Base-by-base conservation (phyloP, 2,113 vertebrate genomes). In the Mus pahari region DNA sequence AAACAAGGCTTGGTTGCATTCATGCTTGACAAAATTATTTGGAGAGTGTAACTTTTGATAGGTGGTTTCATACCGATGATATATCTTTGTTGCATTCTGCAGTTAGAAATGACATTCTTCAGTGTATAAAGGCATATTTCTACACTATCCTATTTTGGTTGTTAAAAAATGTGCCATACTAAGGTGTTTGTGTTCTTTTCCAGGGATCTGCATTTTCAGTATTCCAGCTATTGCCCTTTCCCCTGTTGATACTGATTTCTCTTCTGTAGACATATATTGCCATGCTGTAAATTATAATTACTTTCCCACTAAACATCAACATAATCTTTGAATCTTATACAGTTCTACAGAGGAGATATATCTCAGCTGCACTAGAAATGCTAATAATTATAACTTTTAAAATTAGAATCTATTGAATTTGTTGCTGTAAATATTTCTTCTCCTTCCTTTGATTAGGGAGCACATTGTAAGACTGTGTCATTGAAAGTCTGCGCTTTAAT, bases 201-300 rank as follows among this genome's bases (percentile, higher is more conserved):
- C 98, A 99, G 99, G 98, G 95, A 96, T 98, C 96, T 98, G 96
- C 95, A 96, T 96, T 98, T 98, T 97, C 98, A 98, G 96, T 98
- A 96, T 98, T 98, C 91, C 98, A 98, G 92, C 97, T 98, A 98
- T 97, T 95, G 33, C 89, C 96, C 96, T 83, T 94, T 96, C 97
- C 97, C 97, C 97, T 33, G 12, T 98, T 98, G 98, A 98, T 97
- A 98, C 98, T 98, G 92, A 97, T 98, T 98, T 98, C 96, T 98
- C 97, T 96, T 98, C 97, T 96, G 48, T 98, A 98, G 98, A 97
- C 98, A 97, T 97, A 48, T 89, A 42, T 90, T 36, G 55, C 17
- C 89, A 94, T 71, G 71, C 88, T 86, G 96, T 95, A 55, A 39
- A 68, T 28, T 71, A 74, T 48, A 48, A 10, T 88, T 12, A 53